These are phyloP conservation scores for Triplophysa bombifrons DNA, from an alignment of 2,797 vertebrate species.

Conservation along the genomic window DNA sequence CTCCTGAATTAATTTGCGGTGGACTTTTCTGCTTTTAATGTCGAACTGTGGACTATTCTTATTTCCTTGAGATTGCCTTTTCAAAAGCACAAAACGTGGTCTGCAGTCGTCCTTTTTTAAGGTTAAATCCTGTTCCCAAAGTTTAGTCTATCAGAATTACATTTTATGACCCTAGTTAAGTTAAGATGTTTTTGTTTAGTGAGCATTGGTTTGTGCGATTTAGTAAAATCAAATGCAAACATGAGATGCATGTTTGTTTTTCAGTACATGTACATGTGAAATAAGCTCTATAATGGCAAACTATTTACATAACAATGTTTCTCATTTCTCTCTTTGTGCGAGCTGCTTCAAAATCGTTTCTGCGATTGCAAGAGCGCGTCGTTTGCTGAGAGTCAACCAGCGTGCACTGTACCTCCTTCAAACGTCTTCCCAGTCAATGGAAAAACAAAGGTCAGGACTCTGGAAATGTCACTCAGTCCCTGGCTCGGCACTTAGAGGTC, in stretches of 20 bases:
- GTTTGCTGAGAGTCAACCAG: conserved; percentile 49
- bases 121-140: conserved; percentile 15
- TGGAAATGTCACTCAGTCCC: conserved; percentile 65
- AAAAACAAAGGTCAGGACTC: conserved; percentile 65
- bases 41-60: conserved; percentile 40
- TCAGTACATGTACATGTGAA: not conserved
- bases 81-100: conserved; percentile 16
- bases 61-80: conserved; percentile 9
- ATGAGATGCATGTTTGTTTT: not conserved
- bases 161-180: conserved; percentile 19
- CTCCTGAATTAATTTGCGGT: conserved; percentile 44
- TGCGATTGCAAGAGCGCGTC: conserved; percentile 47
- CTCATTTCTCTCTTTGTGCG: conserved; percentile 40
- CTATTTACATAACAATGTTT: conserved; percentile 26
- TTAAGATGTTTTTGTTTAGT: conserved; percentile 11
- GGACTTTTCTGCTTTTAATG: conserved; percentile 35
- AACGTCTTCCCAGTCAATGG: conserved; percentile 64
- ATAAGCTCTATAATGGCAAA: conserved; percentile 40
- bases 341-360: conserved; percentile 36
- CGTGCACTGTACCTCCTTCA: conserved; percentile 61
- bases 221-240: conserved; percentile 4
- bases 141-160: not conserved
- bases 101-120: conserved; percentile 23
- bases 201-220: not conserved
- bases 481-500: conserved; percentile 62